Conservation (phyloP, 2,888 invertebrate species). For the Eucera pruinosa region DNA sequence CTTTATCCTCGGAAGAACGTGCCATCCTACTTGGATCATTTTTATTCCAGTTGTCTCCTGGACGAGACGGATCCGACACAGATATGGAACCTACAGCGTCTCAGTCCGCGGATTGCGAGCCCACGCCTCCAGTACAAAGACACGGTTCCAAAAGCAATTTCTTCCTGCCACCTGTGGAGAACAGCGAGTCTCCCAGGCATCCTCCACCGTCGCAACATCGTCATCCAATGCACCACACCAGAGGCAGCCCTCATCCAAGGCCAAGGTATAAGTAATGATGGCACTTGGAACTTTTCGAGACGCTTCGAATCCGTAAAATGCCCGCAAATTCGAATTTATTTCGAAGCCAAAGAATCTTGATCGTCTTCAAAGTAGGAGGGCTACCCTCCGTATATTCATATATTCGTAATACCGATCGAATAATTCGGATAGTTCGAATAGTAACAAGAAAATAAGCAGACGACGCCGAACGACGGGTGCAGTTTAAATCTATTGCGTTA, state of each 20-base stretch:
- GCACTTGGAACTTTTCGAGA: too few species aligned
- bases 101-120: constrained; percentile 96
- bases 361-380: too few species aligned
- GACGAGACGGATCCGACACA: constrained; percentile 92
- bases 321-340: too few species aligned
- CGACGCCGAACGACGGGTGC: too few species aligned
- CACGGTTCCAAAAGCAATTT: constrained; percentile 95
- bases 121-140: constrained; percentile 93
- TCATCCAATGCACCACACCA: constrained; percentile 86
- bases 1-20: not conserved
- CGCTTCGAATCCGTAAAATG: too few species aligned
- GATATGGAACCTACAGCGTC: constrained; percentile 96
- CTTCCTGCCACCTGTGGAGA: constrained; percentile 90
- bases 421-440: too few species aligned
- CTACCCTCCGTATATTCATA: too few species aligned
- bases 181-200: constrained; percentile 83
- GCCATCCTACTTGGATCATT: constrained; percentile 5
- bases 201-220: constrained; percentile 85
- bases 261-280: constrained; percentile 86
- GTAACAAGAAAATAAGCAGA: too few species aligned
- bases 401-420: too few species aligned
- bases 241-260: constrained; percentile 93
- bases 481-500: too few species aligned
- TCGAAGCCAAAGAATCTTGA: too few species aligned
- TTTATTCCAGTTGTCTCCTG: constrained; percentile 91